A percentile compares a stretch with the other conserved stretches of the same genome.
Evolutionary conservation across 2,888 invertebrate species (phyloP).

Genomic region (Cantharis nigra): DNA sequence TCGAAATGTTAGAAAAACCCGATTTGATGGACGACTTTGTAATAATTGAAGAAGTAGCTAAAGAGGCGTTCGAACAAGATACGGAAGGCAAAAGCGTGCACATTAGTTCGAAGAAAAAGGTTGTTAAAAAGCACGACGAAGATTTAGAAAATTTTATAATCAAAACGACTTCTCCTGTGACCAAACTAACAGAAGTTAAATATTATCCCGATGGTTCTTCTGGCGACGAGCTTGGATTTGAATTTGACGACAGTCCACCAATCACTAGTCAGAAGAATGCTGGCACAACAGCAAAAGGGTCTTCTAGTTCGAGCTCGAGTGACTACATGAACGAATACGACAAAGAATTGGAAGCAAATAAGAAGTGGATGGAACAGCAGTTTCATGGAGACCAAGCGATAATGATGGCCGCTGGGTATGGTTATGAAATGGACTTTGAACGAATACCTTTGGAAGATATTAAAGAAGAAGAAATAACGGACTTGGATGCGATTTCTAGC

Average conservation of each 20-base stretch:
- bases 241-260: slow-evolving; percentile 71
- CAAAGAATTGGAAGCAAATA: slow-evolving; percentile 72
- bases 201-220: slow-evolving; percentile 59
- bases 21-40: slow-evolving; percentile 87
- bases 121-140: slow-evolving; percentile 68
- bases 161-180: slow-evolving; percentile 64
- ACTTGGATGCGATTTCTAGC: slow-evolving; percentile 76
- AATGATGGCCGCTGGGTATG: slow-evolving; percentile 64
- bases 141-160: slow-evolving; percentile 74
- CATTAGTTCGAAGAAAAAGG: slow-evolving; percentile 59
- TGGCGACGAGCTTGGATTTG: slow-evolving; percentile 68
- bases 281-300: slow-evolving; percentile 44
- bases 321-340: slow-evolving; percentile 58
- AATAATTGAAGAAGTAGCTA: slow-evolving; percentile 85
- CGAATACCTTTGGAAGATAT: slow-evolving; percentile 87
- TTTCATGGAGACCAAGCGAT: slow-evolving; percentile 72
- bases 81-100: slow-evolving; percentile 80
- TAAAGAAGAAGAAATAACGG: slow-evolving; percentile 89
- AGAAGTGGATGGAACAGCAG: slow-evolving; percentile 90
- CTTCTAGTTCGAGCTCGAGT: slow-evolving; percentile 49
- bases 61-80: slow-evolving; percentile 82
- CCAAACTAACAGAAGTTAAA: slow-evolving; percentile 57
- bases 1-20: slow-evolving; percentile 86
- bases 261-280: slow-evolving; percentile 45
- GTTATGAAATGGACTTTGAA: slow-evolving; percentile 79